A percentile compares a stretch with the other conserved stretches of the same genome.
These are phyloP conservation scores for Lophius piscatorius DNA, from an alignment of 2,113 vertebrate species.

Conservation along the genomic window DNA sequence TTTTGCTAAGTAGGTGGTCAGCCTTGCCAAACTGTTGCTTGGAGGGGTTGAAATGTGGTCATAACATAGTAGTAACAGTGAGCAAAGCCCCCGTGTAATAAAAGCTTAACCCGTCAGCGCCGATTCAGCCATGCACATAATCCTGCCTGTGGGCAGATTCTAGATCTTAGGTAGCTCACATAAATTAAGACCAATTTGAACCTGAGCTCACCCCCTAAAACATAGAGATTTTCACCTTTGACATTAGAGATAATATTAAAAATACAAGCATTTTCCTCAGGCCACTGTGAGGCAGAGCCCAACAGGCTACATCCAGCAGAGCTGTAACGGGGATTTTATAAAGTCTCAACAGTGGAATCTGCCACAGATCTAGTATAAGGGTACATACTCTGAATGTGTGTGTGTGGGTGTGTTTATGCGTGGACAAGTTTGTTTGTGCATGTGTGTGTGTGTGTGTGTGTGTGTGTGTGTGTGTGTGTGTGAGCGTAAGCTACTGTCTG, in stretches of 20 bases:
- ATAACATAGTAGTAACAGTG: conserved; percentile 47
- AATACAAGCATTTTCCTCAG: background rate
- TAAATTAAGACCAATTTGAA: conserved; percentile 25
- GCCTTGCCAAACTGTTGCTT: conserved; percentile 36
- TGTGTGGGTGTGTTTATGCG: no score
- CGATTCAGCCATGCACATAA: conserved; percentile 59
- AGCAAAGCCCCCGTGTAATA: conserved; percentile 43
- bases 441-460: conserved; percentile 30
- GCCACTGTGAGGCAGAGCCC: conserved; percentile 1
- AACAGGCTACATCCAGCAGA: conserved; percentile 32
- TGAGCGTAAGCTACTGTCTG: conserved; percentile 56
- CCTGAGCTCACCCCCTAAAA: background rate
- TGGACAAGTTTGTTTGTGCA: conserved; percentile 9
- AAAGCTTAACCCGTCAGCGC: conserved; percentile 68
- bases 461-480: conserved; percentile 32
- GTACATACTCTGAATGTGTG: no score
- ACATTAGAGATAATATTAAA: conserved; percentile 6
- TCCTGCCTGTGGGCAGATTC: conserved; percentile 54
- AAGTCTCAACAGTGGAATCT: no score
- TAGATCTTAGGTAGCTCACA: conserved; percentile 24
- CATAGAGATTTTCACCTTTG: conserved; percentile 2
- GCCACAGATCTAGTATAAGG: no score
- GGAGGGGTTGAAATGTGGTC: conserved; percentile 40
- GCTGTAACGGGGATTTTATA: background rate
- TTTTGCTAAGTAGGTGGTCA: conserved; percentile 10